Percentiles rank a stretch among this genome's conserved stretches.
These are phyloP conservation scores for Anthophora plumipes DNA, from an alignment of 2,888 invertebrate species.

Conservation along the genomic window DNA sequence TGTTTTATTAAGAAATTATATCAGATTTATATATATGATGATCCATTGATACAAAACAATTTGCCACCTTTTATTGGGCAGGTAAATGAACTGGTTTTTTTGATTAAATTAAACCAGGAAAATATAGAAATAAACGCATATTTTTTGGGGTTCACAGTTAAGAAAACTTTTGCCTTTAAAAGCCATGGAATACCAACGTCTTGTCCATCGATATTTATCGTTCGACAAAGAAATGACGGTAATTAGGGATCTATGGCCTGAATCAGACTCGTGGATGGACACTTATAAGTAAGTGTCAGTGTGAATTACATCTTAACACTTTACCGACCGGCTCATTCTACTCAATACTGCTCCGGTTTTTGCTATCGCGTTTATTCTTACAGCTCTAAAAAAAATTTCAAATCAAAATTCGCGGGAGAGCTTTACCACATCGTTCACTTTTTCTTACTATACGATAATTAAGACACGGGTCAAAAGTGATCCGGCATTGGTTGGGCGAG, in stretches of 20 bases:
- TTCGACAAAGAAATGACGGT: constrained; percentile 87
- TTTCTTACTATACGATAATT: no score
- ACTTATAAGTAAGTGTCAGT: constrained; percentile 81
- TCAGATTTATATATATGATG: constrained; percentile 86
- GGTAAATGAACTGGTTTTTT: constrained; percentile 77
- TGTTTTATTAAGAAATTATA: constrained; percentile 89
- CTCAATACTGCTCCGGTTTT: no score
- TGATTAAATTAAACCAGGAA: background rate
- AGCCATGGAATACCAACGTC: constrained; percentile 81
- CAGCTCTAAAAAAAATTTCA: no score
- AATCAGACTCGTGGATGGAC: constrained; percentile 86
- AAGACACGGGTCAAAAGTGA: no score
- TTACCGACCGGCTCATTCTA: no score
- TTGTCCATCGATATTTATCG: constrained; percentile 86
- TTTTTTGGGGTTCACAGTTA: constrained; percentile 70
- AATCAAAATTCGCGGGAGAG: no score
- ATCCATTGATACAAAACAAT: constrained; percentile 86
- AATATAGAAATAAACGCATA: constrained; percentile 9
- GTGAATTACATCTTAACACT: constrained; percentile 11
- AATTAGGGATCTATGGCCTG: constrained; percentile 86
- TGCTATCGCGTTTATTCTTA: no score
- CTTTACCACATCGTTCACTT: no score
- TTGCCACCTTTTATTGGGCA: constrained; percentile 86
- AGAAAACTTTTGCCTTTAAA: constrained; percentile 80
- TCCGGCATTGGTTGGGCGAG: no score